Evolutionary conservation across 2,113 vertebrate species (phyloP).

Genomic region (Lutjanus erythropterus): DNA sequence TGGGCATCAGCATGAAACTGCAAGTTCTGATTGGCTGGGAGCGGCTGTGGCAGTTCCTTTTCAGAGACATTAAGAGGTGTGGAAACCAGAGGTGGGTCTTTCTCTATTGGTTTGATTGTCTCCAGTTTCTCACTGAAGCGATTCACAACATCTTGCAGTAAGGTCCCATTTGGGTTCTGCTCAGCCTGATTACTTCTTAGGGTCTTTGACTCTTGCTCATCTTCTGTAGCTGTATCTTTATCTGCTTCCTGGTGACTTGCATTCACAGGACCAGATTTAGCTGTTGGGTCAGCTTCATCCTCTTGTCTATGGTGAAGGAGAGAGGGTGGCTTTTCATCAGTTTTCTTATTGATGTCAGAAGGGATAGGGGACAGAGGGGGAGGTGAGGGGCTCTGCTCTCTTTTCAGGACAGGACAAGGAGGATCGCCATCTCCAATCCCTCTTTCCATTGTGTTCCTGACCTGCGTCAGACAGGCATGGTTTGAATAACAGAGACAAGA

Average conservation of each 20-base stretch:
- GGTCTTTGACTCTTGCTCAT: slow-evolving; percentile 42
- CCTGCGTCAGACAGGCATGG: slow-evolving; percentile 66
- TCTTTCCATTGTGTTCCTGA: slow-evolving; percentile 59
- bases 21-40: slow-evolving; percentile 80
- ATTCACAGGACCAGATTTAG: slow-evolving; percentile 30
- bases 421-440: slow-evolving; percentile 61
- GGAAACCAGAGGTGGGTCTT: slow-evolving; percentile 75
- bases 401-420: slow-evolving; percentile 68
- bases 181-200: slow-evolving; percentile 73
- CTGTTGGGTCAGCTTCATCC: slow-evolving; percentile 39
- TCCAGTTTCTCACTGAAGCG: slow-evolving; percentile 94
- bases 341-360: slow-evolving; percentile 83
- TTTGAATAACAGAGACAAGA: slow-evolving; percentile 69
- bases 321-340: slow-evolving; percentile 87
- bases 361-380: slow-evolving; percentile 92
- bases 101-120: slow-evolving; percentile 89
- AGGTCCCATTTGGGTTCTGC: slow-evolving; percentile 82
- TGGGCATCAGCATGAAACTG: slow-evolving; percentile 86
- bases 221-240: slow-evolving; percentile 21
- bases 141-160: slow-evolving; percentile 91
- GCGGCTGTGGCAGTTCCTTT: slow-evolving; percentile 74
- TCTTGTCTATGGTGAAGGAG: slow-evolving; percentile 87
- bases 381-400: slow-evolving; percentile 88
- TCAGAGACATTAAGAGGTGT: slow-evolving; percentile 72
- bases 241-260: slow-evolving; percentile 21